Evolutionary conservation across 2,797 vertebrate species (phyloP), one percentile per base, ranked within the genome.

Genomic region (Monodelphis domestica): DNA sequence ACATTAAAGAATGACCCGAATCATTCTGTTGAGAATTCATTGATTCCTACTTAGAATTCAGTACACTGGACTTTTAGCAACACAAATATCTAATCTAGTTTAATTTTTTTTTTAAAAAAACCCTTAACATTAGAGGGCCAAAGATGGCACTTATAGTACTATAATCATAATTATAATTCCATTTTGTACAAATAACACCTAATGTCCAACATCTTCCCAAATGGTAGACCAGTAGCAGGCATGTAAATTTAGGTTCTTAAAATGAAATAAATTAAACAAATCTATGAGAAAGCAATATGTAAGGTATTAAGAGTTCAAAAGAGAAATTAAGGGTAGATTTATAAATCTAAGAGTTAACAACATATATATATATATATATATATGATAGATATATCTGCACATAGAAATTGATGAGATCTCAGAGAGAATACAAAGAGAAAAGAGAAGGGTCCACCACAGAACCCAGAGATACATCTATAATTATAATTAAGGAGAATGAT

Each of bases 231-330:
- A 54, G 54, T 59, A 91, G 70, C 12, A 88, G 3, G 38, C 26
- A 50, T 95, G 63, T n/a, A 50, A n/a, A 57, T 84, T 87, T 91
- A 78, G 29, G 50, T 12, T 89, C 51, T 84, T 24, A 63, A 29
- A 17, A 53, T 55, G 33, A 70, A 70, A 70, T 70, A 70, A 70
- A 63, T 63, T 63, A 63, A 70, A 17, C 63, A 38, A 70, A 38
- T 38, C 33, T 38, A 38, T 38, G 5, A 70, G 63, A 70, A 70
- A 70, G n/a, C 2, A 38, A 38, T 38, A 17, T 38, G 15, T 70
- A 70, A 89, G 9, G 4, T 93, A 96, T 87, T 63, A 87, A 95
- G 24, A 94, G 87, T 94, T 92, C 87, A 94, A 90, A 94, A n/a
- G n/a, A n/a, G n/a, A n/a, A n/a, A n/a, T n/a, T n/a, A n/a, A n/a